A percentile compares a stretch with the other conserved stretches of the same genome.
phyloP scores from a whole-genome alignment of 2,888 invertebrate species.

The Nomada hirtipes region DNA sequence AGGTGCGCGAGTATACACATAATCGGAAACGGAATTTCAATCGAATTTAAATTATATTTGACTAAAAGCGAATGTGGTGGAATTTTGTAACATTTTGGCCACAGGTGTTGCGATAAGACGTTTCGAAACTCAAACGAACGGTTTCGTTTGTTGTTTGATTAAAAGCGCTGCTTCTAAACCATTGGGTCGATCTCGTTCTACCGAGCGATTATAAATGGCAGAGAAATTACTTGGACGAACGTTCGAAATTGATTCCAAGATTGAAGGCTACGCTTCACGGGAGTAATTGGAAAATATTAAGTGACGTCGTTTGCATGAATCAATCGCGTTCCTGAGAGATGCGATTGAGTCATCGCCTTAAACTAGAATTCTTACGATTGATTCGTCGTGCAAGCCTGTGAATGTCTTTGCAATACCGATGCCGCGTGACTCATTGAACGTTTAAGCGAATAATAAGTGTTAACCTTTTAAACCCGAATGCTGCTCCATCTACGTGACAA shows the following conservation, averaged over 20 bases:
- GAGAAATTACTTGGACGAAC: neutral
- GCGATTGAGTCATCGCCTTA: conserved; percentile 34
- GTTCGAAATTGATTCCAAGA: neutral
- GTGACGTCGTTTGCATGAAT: neutral
- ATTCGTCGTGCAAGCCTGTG: neutral
- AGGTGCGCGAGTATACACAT: neutral
- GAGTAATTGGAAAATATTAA: neutral
- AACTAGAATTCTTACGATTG: conserved; percentile 10
- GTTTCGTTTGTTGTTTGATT: conserved; percentile 52
- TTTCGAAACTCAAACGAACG: conserved; percentile 64
- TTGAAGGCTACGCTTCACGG: neutral
- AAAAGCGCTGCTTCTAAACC: conserved; percentile 24
- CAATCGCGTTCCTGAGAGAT: neutral
- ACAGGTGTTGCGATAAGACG: conserved; percentile 64
- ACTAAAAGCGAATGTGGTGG: conserved; percentile 27
- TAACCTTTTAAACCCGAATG: conserved; percentile 39
- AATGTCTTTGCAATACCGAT: neutral
- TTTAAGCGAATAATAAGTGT: conserved; percentile 36
- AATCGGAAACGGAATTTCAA: conserved; percentile 39
- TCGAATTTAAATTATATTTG: conserved; percentile 58
- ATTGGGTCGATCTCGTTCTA: conserved; percentile 36
- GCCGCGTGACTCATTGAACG: conserved; percentile 34
- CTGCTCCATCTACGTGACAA: conserved; percentile 33
- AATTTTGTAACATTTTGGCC: conserved; percentile 36
- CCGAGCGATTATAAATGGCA: neutral